Evolutionary conservation across 2,797 vertebrate genomes (phyloP), one percentile per base, ranked within the genome.

Genomic region (Protosalanx chinensis): DNA sequence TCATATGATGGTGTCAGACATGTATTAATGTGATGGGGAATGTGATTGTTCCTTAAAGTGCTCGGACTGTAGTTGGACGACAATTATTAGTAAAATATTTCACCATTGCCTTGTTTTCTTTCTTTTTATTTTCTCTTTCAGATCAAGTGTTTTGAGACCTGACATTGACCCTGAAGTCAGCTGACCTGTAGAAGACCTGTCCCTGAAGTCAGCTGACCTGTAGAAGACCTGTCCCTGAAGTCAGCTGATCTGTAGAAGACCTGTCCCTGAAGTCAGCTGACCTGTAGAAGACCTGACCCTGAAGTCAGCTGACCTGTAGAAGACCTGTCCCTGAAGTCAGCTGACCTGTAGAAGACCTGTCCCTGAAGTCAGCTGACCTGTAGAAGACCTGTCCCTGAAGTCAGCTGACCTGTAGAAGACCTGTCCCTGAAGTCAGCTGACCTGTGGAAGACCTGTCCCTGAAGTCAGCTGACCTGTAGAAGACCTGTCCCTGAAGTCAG

Each of bases 61-160:
- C 51, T 56, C n/a, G 18, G 15, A 56, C 15, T 56, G 6, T 12
- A 41, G 37, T 41, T 12, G 7, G 10, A 10, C 37, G n/a, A n/a
- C n/a, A n/a, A n/a, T n/a, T n/a, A n/a, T n/a, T 27, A 27, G 32
- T 5, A 16, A 2, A 6, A 13, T 33, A 16, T 58, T 41, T 51
- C 15, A 84, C 15, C 78, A 4, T 77, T 73, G 1, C 46, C 64
- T 13, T 66, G 18, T 27, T 1, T 49, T 16, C 41, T 59, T 70
- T 13, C 46, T 67, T 77, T 15, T n/a, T n/a, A n/a, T n/a, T n/a
- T 27, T 27, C 1, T 78, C 77, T 87, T 84, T 72, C 70, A 90
- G 88, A 70, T 84, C 64, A 66, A 53, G 30, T 51, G 16, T 41
- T 63, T 70, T 58, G 23, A 69, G 51, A 12, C 67, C 68, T 68